phyloP scores from a whole-genome alignment of 64 coral and sea anemone genomes.

The Exaiptasia diaphana region DNA sequence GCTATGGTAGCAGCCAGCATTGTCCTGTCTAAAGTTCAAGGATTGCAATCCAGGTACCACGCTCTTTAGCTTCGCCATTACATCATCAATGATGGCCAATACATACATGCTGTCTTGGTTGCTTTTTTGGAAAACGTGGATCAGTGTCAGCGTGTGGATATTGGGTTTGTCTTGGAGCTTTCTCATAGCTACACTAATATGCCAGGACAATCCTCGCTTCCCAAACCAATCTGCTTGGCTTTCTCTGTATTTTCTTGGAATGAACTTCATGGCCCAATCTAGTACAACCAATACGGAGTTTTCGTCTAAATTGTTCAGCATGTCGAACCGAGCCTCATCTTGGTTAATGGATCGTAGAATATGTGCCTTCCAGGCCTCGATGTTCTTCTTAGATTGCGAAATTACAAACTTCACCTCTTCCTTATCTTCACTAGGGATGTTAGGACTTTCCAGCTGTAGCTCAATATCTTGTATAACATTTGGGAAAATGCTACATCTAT shows the following conservation, averaged over 20 bases:
- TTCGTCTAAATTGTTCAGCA: conserved; percentile 18
- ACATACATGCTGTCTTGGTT: conserved; percentile 57
- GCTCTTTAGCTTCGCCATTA: conserved; percentile 3
- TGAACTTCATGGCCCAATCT: conserved; percentile 25
- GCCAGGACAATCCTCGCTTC: conserved; percentile 10
- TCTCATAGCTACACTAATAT: conserved; percentile 37
- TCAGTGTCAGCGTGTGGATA: conserved; percentile 31
- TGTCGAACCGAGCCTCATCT: background rate
- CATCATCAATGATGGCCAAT: conserved; percentile 33
- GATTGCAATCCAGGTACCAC: conserved; percentile 17
- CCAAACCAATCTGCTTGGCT: conserved; percentile 20
- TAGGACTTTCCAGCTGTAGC: background rate
- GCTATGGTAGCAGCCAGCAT: background rate
- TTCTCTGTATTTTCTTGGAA: background rate
- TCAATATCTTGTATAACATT: conserved; percentile 9
- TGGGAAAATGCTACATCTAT: conserved; percentile 15
- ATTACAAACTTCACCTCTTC: conserved; percentile 30
- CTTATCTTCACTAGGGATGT: conserved; percentile 34
- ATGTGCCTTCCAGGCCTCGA: conserved; percentile 25
- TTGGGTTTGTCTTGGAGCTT: background rate
- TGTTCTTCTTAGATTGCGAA: conserved; percentile 23
- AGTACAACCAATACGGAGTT: background rate
- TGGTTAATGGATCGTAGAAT: conserved; percentile 6
- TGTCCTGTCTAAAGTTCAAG: conserved; percentile 16
- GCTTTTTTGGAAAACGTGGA: conserved; percentile 48